Evolutionary conservation across 1,140 invertebrate genomes (phyloP), one percentile per base, ranked within the genome.

Genomic region (Drosophila aff.): DNA sequence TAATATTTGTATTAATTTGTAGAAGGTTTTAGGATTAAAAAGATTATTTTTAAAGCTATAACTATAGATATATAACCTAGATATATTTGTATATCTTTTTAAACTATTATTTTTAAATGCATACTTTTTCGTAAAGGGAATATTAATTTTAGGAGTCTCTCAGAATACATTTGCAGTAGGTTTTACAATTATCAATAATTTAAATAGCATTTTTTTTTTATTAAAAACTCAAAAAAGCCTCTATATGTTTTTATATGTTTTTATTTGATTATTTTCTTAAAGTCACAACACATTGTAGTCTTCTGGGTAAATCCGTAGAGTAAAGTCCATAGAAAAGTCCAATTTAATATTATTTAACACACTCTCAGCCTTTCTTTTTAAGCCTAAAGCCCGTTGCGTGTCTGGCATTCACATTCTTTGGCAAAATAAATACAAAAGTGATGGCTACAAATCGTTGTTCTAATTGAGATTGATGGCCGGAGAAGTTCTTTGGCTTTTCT

Each of bases 391-490:
- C 16, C 15, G 4, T 67, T 67, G 65, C 60, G 65, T 65, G 61
- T 40, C 59, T 31, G 38, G 47, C 13, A 47, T 18, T 36, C 67
- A 50, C 67, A 71, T 71, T 71, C 67, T 71, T 68, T 38, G n/a
- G 15, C 11, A 33, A 50, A 55, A 53, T 40, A 33, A 57, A 71
- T 10, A 57, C 53, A 57, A 71, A 71, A 57, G 49, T 46, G 67
- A 57, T 55, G 33, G 49, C 49, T 38, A 13, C 49, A 55, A 55
- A 68, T 71, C 67, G 18, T 40, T 33, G 67, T 47, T 71, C 67
- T 55, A 57, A 68, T 71, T 71, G 26, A 71, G 64, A 68, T 71
- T 53, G 67, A 71, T 71, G 67, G 47, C 49, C 38, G 31, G 23
- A 13, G 44, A 36, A 44, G 47, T 68, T 73, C 21, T n/a, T n/a